These are phyloP conservation scores for Falco rusticolus DNA, from an alignment of 2,797 vertebrate genomes.

Conservation along the genomic window DNA sequence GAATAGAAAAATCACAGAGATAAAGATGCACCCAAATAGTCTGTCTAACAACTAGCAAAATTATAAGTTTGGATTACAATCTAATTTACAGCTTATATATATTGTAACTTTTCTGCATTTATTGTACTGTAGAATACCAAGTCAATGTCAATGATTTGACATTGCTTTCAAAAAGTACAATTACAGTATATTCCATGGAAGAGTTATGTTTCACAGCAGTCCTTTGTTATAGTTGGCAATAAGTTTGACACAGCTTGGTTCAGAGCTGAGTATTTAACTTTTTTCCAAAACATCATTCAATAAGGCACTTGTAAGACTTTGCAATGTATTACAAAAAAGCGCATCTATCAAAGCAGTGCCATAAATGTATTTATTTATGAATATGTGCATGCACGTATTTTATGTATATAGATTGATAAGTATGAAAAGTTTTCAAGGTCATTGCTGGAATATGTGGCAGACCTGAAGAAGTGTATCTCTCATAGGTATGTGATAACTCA, in stretches of 20 bases:
- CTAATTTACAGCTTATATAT: conserved; percentile 18
- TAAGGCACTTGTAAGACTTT: not conserved
- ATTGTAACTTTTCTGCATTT: conserved; percentile 48
- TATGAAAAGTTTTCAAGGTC: not conserved
- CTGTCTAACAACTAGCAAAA: not conserved
- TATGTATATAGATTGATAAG: not conserved
- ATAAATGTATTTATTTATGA: not conserved
- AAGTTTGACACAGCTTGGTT: conserved; percentile 13
- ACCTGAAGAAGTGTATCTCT: not conserved
- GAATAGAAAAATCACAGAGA: not conserved
- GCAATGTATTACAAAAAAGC: not conserved
- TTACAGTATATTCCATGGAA: conserved; percentile 1
- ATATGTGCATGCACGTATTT: not conserved
- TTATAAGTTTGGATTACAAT: conserved; percentile 40
- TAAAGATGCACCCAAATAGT: conserved; percentile 4
- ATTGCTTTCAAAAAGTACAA: conserved; percentile 48
- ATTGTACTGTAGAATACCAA: conserved; percentile 12
- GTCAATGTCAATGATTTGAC: conserved; percentile 52
- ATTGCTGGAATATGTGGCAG: not conserved
- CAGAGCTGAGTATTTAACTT: not conserved
- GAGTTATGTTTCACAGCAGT: conserved; percentile 5
- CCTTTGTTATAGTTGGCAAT: conserved; percentile 30
- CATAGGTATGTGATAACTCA: not conserved
- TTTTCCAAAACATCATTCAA: fast-evolving
- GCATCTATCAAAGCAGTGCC: fast-evolving